phyloP scores from a whole-genome alignment of 2,888 invertebrate species.

The Diarsia dahlii region DNA sequence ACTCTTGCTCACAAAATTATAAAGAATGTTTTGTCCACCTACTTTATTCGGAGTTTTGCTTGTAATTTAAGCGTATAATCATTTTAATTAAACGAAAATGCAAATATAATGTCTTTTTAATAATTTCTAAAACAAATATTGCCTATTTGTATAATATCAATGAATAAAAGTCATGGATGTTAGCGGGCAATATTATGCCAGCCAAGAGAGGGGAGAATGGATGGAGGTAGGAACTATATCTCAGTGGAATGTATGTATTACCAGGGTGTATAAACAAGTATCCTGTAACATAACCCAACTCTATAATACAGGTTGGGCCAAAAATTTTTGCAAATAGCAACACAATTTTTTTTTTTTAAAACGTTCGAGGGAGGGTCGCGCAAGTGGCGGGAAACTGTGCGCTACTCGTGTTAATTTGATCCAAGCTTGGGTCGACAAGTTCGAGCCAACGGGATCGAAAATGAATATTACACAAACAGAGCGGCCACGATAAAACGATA shows the following conservation, averaged over 20 bases:
- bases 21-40: constrained; percentile 1
- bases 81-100: background rate
- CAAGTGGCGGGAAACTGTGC: too few species aligned
- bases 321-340: too few species aligned
- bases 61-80: background rate
- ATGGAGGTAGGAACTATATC: background rate
- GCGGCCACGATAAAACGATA: too few species aligned
- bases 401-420: too few species aligned
- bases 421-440: too few species aligned
- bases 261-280: background rate
- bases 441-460: too few species aligned
- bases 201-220: background rate
- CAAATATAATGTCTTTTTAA: background rate
- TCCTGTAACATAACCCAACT: background rate
- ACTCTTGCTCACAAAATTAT: constrained; percentile 21
- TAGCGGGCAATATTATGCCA: background rate
- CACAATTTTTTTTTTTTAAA: too few species aligned
- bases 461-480: too few species aligned
- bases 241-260: background rate
- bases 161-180: background rate
- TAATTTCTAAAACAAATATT: background rate
- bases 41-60: background rate
- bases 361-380: too few species aligned
- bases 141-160: background rate
- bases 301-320: too few species aligned